Conservation (phyloP, 2,797 vertebrate genomes). For the Semaprochilodus insignis region DNA sequence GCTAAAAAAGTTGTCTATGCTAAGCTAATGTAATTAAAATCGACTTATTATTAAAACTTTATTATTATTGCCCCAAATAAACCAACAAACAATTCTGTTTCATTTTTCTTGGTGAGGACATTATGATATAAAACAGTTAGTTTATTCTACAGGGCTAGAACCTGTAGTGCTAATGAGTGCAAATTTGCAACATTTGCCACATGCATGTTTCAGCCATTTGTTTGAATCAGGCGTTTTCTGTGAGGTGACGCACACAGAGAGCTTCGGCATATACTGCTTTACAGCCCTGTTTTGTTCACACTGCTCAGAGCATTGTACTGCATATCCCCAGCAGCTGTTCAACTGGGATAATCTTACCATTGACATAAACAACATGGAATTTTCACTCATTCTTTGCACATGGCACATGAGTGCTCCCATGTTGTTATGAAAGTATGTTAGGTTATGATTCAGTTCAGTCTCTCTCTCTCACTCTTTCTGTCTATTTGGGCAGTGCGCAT, state of each 20-base stretch:
- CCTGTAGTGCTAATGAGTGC: too few relatives aligned
- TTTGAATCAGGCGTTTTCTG: conserved; percentile 11
- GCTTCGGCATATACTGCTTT: conserved; percentile 21
- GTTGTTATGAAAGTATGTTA: neutral
- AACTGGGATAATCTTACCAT: conserved; percentile 45
- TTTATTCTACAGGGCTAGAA: too few relatives aligned
- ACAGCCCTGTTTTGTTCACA: conserved; percentile 36
- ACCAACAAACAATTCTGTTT: too few relatives aligned
- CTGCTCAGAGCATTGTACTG: conserved; percentile 45
- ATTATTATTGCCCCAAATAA: too few relatives aligned
- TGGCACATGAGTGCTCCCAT: conserved; percentile 9
- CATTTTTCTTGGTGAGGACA: too few relatives aligned
- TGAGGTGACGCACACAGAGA: conserved; percentile 37
- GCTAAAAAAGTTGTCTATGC: too few relatives aligned
- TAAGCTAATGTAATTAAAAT: too few relatives aligned
- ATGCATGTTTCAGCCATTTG: neutral
- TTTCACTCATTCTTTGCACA: conserved; percentile 41
- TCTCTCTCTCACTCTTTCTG: neutral
- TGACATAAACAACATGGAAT: conserved; percentile 51
- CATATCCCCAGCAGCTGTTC: conserved; percentile 60
- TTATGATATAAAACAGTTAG: too few relatives aligned
- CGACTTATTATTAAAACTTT: too few relatives aligned
- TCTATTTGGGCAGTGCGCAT: neutral
- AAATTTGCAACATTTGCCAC: neutral
- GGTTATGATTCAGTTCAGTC: neutral